These are phyloP conservation scores for Rhyzopertha dominica DNA, from an alignment of 1,140 invertebrate genomes.

Conservation along the genomic window DNA sequence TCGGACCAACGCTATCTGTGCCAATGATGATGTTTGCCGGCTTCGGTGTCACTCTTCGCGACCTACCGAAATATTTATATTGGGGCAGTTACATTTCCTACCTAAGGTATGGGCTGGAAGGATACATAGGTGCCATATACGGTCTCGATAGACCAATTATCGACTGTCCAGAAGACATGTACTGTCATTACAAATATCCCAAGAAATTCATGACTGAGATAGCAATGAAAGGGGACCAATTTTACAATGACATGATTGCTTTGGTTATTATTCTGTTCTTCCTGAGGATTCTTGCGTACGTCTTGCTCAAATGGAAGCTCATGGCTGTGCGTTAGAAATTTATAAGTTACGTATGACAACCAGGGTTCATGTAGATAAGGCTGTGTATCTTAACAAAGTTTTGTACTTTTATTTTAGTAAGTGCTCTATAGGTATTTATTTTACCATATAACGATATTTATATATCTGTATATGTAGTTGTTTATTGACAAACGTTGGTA, in stretches of 20 bases:
- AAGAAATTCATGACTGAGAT: slow-evolving; percentile 72
- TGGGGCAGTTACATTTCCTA: slow-evolving; percentile 88
- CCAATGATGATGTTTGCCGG: slow-evolving; percentile 86
- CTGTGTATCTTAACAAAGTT: too few species aligned
- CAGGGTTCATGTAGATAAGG: slow-evolving; percentile 4
- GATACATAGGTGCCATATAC: slow-evolving; percentile 75
- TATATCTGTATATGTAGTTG: too few species aligned
- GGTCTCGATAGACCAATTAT: slow-evolving; percentile 63
- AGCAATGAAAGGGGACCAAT: slow-evolving; percentile 72
- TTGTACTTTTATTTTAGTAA: too few species aligned
- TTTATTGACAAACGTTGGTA: too few species aligned
- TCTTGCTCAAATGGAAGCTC: slow-evolving; percentile 77
- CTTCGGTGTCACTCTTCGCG: slow-evolving; percentile 70
- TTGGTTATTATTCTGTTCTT: slow-evolving; percentile 65
- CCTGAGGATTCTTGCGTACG: slow-evolving; percentile 67
- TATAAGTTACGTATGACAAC: slow-evolving; percentile 6
- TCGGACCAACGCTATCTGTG: slow-evolving; percentile 71
- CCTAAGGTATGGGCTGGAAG: slow-evolving; percentile 83
- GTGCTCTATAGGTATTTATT: too few species aligned
- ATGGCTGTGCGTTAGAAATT: slow-evolving; percentile 56
- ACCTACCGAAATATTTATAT: slow-evolving; percentile 72
- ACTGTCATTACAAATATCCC: slow-evolving; percentile 75
- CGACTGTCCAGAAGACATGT: slow-evolving; percentile 56
- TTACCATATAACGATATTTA: too few species aligned
- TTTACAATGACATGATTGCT: slow-evolving; percentile 76